Evolutionary conservation across 1,140 invertebrate species (phyloP).

Genomic region (Dendrolimus kikuchii): DNA sequence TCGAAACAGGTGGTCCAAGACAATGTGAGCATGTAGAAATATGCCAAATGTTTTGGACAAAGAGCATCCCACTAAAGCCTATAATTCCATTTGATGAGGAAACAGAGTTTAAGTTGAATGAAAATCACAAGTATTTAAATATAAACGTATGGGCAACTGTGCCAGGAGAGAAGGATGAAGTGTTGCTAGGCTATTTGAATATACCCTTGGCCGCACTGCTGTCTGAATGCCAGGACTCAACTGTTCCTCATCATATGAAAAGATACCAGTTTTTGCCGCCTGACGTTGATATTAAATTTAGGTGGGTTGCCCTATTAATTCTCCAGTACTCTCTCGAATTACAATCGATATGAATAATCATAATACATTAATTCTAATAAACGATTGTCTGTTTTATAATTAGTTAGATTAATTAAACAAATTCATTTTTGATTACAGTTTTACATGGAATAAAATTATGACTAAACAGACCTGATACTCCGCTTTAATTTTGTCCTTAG

Average conservation of each 20-base stretch:
- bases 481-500: no score
- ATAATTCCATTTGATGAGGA: constrained; percentile 84
- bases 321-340: no score
- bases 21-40: constrained; percentile 62
- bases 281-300: constrained; percentile 75
- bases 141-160: constrained; percentile 85
- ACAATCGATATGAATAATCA: no score
- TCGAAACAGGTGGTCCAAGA: constrained; percentile 55
- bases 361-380: no score
- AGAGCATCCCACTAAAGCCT: constrained; percentile 54
- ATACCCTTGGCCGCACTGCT: constrained; percentile 83
- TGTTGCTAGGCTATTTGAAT: constrained; percentile 85
- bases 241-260: constrained; percentile 85
- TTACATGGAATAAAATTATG: no score
- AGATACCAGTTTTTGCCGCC: constrained; percentile 82
- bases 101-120: constrained; percentile 80
- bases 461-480: no score
- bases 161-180: constrained; percentile 74
- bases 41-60: constrained; percentile 70
- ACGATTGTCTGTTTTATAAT: no score
- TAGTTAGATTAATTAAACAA: no score
- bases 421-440: no score
- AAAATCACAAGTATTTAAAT: constrained; percentile 84
- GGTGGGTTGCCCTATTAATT: constrained; percentile 36
- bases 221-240: constrained; percentile 85